A percentile compares a stretch with the other conserved stretches of the same genome.
Conservation (phyloP, 2,888 invertebrate genomes). For the Lasioglossum zephyrum region DNA sequence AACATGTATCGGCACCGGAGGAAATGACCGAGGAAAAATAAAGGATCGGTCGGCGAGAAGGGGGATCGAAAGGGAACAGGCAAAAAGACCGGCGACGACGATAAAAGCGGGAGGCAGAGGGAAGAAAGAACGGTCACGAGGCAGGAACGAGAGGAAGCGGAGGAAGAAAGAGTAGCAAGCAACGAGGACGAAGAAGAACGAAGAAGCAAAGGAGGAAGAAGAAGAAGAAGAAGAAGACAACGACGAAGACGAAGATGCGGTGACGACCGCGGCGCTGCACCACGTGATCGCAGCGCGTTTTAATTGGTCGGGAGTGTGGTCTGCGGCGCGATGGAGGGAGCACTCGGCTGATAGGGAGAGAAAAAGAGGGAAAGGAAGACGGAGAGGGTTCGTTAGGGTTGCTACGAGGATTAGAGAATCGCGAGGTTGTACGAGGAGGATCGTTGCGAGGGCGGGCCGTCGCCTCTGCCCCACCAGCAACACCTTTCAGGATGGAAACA, state of each 20-base stretch:
- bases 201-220: neutral
- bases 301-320: slow-evolving; percentile 81
- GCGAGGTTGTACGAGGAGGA: slow-evolving; percentile 74
- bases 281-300: slow-evolving; percentile 82
- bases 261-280: slow-evolving; percentile 55
- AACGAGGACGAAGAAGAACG: slow-evolving; percentile 12
- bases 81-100: slow-evolving; percentile 32
- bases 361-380: slow-evolving; percentile 54
- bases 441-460: slow-evolving; percentile 76
- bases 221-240: slow-evolving; percentile 25
- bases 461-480: slow-evolving; percentile 79
- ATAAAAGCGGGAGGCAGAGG: slow-evolving; percentile 29
- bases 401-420: slow-evolving; percentile 78
- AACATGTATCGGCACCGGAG: slow-evolving; percentile 36
- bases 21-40: slow-evolving; percentile 24
- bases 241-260: slow-evolving; percentile 54
- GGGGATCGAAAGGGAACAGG: slow-evolving; percentile 9
- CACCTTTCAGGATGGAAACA: slow-evolving; percentile 75
- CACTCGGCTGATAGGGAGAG: slow-evolving; percentile 55
- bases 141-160: slow-evolving; percentile 25
- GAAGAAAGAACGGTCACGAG: slow-evolving; percentile 17
- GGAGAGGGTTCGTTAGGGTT: slow-evolving; percentile 73
- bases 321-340: slow-evolving; percentile 63
- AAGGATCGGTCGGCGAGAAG: neutral
- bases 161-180: slow-evolving; percentile 9